Evolutionary conservation across 2,888 invertebrate species (phyloP).

Genomic region (Nipponacmea schrenckii): DNA sequence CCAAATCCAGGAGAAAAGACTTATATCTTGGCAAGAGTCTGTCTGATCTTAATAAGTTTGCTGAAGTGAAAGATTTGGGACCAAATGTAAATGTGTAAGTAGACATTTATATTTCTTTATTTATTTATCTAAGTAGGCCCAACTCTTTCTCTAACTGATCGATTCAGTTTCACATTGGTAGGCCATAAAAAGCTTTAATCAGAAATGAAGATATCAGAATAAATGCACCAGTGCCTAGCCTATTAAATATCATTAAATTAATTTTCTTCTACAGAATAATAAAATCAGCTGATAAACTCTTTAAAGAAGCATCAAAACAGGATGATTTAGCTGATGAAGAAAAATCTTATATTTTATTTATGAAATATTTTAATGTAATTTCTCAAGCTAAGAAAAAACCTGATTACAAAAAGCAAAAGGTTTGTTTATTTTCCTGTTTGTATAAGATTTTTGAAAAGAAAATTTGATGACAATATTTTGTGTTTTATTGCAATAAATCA

Average conservation of each 20-base stretch:
- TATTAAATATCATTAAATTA: too few species aligned
- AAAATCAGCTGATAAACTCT: slow-evolving; percentile 59
- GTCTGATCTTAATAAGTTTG: slow-evolving; percentile 56
- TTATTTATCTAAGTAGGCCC: too few species aligned
- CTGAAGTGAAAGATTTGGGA: slow-evolving; percentile 47
- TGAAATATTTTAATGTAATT: slow-evolving; percentile 65
- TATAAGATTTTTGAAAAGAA: too few species aligned
- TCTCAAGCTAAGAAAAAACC: slow-evolving; percentile 52
- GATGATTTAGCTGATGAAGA: slow-evolving; percentile 61
- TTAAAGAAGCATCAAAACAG: slow-evolving; percentile 54
- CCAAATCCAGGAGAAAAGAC: slow-evolving; percentile 46
- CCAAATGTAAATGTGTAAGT: slow-evolving; percentile 44
- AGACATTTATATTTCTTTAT: not conserved
- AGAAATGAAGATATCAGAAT: too few species aligned
- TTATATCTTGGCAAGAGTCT: slow-evolving; percentile 60
- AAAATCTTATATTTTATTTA: slow-evolving; percentile 63
- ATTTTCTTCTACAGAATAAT: slow-evolving; percentile 45
- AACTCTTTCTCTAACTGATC: too few species aligned
- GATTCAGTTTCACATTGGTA: too few species aligned
- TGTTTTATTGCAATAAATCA: too few species aligned
- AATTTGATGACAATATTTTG: too few species aligned
- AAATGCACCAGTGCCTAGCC: too few species aligned
- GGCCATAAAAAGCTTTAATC: too few species aligned
- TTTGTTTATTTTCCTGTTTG: slow-evolving; percentile 22
- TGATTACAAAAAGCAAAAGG: slow-evolving; percentile 64